phyloP scores from a whole-genome alignment of 2,797 vertebrate species.

The Gymnopithys bicolor region DNA sequence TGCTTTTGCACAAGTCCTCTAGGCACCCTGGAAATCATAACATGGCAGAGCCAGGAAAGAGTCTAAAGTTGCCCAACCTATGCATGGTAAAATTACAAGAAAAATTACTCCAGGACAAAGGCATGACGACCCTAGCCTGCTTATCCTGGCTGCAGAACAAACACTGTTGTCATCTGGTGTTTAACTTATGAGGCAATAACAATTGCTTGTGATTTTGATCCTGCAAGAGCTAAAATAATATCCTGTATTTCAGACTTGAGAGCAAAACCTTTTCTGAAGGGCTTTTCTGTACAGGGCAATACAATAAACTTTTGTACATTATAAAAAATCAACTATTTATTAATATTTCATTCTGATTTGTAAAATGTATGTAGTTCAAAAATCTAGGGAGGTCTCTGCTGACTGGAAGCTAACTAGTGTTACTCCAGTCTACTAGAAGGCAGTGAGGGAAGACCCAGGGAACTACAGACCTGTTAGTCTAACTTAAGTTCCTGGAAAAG shows the following conservation, averaged over 20 bases:
- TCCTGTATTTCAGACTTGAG: not conserved
- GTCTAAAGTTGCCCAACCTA: slow-evolving; percentile 36
- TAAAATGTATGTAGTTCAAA: not conserved
- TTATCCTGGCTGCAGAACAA: slow-evolving; percentile 69
- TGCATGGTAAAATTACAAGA: slow-evolving; percentile 65
- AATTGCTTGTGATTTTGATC: slow-evolving; percentile 49
- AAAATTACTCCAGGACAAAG: slow-evolving; percentile 56
- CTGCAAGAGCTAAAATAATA: slow-evolving; percentile 43
- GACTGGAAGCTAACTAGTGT: not conserved
- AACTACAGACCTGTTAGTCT: not conserved
- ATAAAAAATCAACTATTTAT: not conserved
- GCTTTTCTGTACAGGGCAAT: not conserved
- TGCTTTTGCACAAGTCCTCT: slow-evolving; percentile 24
- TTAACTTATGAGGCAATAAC: slow-evolving; percentile 63
- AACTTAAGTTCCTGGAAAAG: slow-evolving; percentile 18
- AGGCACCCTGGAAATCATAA: not conserved
- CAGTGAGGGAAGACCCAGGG: not conserved
- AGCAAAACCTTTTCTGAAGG: not conserved
- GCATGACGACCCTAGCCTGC: slow-evolving; percentile 73
- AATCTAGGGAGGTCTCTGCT: not conserved
- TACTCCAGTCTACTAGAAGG: not conserved
- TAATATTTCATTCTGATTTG: not conserved
- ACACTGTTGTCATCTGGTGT: slow-evolving; percentile 5
- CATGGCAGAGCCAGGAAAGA: slow-evolving; percentile 36
- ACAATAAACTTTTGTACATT: not conserved